A percentile compares a stretch with the other conserved stretches of the same genome.
Conservation (phyloP, 2,888 invertebrate genomes). For the Andrena dorsata region DNA sequence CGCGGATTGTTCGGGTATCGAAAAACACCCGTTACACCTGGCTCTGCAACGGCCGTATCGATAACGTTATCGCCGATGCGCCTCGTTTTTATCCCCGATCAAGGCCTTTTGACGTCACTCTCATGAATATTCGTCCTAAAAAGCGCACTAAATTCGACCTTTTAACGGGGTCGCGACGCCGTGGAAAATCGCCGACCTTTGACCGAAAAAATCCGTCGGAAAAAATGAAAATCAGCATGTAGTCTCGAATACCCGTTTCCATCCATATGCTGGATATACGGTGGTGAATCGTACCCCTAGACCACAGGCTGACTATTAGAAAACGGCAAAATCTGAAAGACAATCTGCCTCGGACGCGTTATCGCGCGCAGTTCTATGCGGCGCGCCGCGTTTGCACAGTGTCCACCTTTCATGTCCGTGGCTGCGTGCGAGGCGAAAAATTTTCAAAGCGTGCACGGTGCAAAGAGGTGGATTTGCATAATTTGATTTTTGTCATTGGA, state of each 20-base stretch:
- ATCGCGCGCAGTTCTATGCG: slow-evolving; percentile 26
- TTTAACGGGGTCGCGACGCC: neutral
- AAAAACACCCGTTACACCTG: slow-evolving; percentile 57
- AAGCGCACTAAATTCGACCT: slow-evolving; percentile 57
- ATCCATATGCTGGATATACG: slow-evolving; percentile 63
- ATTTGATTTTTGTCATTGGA: neutral
- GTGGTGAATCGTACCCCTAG: slow-evolving; percentile 80
- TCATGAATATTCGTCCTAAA: slow-evolving; percentile 73
- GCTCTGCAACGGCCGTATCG: slow-evolving; percentile 52
- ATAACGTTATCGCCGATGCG: slow-evolving; percentile 76
- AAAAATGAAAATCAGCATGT: slow-evolving; percentile 83
- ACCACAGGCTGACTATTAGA: slow-evolving; percentile 82
- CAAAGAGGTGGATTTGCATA: neutral
- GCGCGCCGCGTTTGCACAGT: neutral
- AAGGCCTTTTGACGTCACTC: slow-evolving; percentile 74
- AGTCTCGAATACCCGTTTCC: slow-evolving; percentile 82
- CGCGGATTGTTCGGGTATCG: neutral
- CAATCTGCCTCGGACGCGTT: slow-evolving; percentile 64
- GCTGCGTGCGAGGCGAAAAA: neutral
- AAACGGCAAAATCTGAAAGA: slow-evolving; percentile 74
- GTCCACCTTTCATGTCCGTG: slow-evolving; percentile 4
- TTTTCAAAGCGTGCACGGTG: neutral
- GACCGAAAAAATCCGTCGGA: slow-evolving; percentile 79
- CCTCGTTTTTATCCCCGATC: slow-evolving; percentile 69
- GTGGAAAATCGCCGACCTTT: slow-evolving; percentile 69